These are phyloP conservation scores for Platanista minor DNA, from an alignment of 2,113 vertebrate genomes.

Conservation along the genomic window DNA sequence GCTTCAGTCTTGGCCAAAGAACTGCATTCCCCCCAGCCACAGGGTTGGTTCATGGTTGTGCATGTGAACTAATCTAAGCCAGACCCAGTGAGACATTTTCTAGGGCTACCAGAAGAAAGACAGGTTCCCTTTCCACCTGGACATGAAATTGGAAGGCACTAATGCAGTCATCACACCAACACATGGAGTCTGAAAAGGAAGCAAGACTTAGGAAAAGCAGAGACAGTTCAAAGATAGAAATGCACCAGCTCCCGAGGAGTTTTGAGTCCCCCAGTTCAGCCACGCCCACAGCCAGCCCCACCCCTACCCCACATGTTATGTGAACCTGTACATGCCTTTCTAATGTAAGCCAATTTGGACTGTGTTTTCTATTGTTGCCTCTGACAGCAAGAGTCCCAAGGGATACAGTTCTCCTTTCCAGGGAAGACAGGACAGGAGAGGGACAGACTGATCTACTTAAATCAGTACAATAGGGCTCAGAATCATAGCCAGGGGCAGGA, in stretches of 20 bases:
- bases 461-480: neutral
- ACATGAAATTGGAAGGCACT: conserved; percentile 1
- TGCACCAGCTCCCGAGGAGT: neutral
- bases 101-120: neutral
- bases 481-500: neutral
- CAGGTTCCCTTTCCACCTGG: neutral
- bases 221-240: neutral
- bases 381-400: neutral
- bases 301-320: neutral
- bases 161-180: neutral
- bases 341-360: neutral
- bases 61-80: neutral
- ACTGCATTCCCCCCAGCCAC: neutral
- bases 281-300: neutral
- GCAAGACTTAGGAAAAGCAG: neutral
- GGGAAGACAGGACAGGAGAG: neutral
- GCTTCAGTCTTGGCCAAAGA: neutral
- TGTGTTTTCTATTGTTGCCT: neutral
- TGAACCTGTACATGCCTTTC: neutral
- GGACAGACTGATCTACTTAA: neutral
- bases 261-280: neutral
- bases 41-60: neutral
- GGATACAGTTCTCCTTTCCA: neutral
- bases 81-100: neutral
- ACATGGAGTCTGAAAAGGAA: conserved; percentile 14